Evolutionary conservation across 92 coral and sea anemone genomes (phyloP), one percentile per base, ranked within the genome.

Genomic region (Phenganax stokvisi): DNA sequence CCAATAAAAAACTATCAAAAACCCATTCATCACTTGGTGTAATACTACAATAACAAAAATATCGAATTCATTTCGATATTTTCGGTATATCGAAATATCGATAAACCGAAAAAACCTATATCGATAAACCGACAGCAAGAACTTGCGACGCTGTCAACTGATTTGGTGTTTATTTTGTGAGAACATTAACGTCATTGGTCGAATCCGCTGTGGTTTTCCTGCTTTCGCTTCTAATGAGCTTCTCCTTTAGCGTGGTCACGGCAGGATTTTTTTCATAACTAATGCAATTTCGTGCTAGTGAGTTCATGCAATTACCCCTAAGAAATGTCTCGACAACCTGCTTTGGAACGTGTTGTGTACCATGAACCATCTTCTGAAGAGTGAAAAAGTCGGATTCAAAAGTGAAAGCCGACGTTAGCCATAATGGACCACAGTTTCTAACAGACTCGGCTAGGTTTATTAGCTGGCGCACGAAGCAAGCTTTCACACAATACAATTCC

Each of bases 321-420:
- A 16, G 29, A n/a, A 30, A 74, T 74, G 59, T 74, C 11, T 74
- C 79, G 1, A 55, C 62, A 51, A 74, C 52, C 6, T 74, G 79
- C 62, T 74, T 16, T 10, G 79, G 79, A 54, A 74, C 79, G 52
- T 55, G 57, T 31, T 74, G 79, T 16, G 79, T 72, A 9, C 77
- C 77, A 47, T 72, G 56, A 52, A 72, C 47, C 77, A 72, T 72
- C 20, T 72, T 72, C 12, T 17, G 30, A 20, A 72, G 52, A 20
- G 13, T 12, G 27, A 44, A 57, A 29, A 44, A 47, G 57, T 72
- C 9, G 16, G 77, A 47, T 52, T 72, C 77, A 37, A 72, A 72
- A n/a, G 47, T 72, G 57, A 72, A 47, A n/a, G 77, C 77, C 0
- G 77, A 72, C 6, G 15, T 44, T 9, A 58, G 11, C 77, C 77